Conservation (phyloP, 2,797 vertebrate species). For the Enteromius afrohamiltoni region DNA sequence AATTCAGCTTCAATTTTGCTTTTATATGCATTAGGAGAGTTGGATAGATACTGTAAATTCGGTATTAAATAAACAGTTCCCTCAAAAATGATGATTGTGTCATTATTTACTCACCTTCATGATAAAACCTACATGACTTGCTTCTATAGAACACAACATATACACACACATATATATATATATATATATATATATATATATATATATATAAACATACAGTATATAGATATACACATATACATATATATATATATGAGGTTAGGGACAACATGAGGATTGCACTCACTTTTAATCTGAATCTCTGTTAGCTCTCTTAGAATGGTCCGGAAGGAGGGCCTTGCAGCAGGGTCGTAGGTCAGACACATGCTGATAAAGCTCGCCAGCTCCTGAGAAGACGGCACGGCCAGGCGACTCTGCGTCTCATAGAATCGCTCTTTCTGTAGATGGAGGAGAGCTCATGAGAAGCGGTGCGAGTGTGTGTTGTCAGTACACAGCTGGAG, state of each 20-base stretch:
- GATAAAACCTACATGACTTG: not conserved
- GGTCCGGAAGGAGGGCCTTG: slow-evolving; percentile 86
- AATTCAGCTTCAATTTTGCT: not conserved
- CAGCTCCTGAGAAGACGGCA: slow-evolving; percentile 84
- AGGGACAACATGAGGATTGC: not conserved
- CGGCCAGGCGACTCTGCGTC: slow-evolving; percentile 80
- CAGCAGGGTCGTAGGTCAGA: slow-evolving; percentile 81
- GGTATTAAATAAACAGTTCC: not conserved
- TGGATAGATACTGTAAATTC: not conserved
- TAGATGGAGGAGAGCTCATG: slow-evolving; percentile 16
- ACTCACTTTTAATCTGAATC: slow-evolving; percentile 84
- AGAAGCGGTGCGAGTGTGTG: not conserved
- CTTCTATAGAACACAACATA: not conserved
- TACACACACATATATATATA: too few relatives aligned
- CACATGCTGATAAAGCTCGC: slow-evolving; percentile 87
- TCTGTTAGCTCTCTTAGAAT: slow-evolving; percentile 88
- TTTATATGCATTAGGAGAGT: not conserved
- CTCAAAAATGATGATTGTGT: not conserved
- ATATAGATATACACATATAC: too few relatives aligned
- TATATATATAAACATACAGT: too few relatives aligned
- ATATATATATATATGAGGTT: too few relatives aligned
- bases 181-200: too few relatives aligned
- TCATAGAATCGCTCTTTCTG: slow-evolving; percentile 94
- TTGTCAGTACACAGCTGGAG: not conserved
- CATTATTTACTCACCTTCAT: not conserved